Base-by-base conservation (phyloP, 2,113 vertebrate species). In the Phalacrocorax brasilianus region DNA sequence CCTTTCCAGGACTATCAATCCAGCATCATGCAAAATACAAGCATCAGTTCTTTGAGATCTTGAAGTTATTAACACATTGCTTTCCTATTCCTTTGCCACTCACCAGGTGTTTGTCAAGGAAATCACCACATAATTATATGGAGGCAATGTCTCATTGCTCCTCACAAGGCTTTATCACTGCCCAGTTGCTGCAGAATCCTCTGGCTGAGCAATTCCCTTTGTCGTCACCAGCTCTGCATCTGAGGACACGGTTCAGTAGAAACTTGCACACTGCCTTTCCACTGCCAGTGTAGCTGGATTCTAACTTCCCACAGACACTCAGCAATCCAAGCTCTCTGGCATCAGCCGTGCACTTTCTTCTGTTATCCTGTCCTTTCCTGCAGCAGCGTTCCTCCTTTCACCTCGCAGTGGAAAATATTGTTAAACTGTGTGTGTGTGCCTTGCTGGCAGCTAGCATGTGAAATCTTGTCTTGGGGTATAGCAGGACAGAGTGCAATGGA, bases 151-250 rank as follows among this genome's bases (percentile, higher is more conserved):
- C 33, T 72, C 33, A 3, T 1, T 0, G 27, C 13, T 86, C 28
- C 38, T 86, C 55, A n/a, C 33, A 73, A 53, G 32, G 11, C 73
- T 73, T 82, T 58, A 20, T 81, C 53, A 55, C 55, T 1, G 1
- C 6, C 2, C 11, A 7, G 15, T 12, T 59, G 28, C 72, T 88
- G 50, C 0, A 0, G 22, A 44, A 12, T 35, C 14, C 38, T 65
- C 50, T 61, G 17, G 12, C 76, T 70, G 59, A 81, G 42, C 14
- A 32, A 7, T 21, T 83, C 8, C 10, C 15, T 23, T 80, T 91
- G 49, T n/a, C 40, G 53, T 62, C 45, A 59, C n/a, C 22, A 55
- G 8, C 24, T 33, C 19, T 70, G 38, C 79, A 67, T 45, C n/a
- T n/a, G 30, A 74, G 28, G 12, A n/a, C 23, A 28, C 1, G 0